Evolutionary conservation across 2,113 vertebrate genomes (phyloP).

Genomic region (Dipodomys spectabilis): DNA sequence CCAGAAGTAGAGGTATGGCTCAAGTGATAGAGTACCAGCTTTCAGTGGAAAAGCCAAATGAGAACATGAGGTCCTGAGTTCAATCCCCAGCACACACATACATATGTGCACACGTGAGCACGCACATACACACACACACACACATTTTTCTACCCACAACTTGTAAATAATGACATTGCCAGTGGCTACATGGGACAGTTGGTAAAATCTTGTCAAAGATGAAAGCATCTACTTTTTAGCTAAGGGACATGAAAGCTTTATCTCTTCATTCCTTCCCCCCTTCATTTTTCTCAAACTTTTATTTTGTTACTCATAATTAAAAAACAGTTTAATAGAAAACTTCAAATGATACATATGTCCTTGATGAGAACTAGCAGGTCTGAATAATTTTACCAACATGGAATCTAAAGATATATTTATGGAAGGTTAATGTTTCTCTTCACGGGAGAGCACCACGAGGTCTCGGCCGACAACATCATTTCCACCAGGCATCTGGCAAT

Average conservation of each 20-base stretch:
- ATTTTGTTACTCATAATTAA: constrained; percentile 78
- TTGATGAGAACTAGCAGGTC: constrained; percentile 75
- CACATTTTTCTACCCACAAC: not conserved
- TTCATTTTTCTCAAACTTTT: constrained; percentile 60
- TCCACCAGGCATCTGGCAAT: constrained; percentile 60
- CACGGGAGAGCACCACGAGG: constrained; percentile 26
- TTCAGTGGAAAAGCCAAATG: too few relatives aligned
- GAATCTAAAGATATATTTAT: constrained; percentile 75
- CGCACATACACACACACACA: too few relatives aligned
- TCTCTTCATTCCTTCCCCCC: constrained; percentile 36
- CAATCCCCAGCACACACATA: too few relatives aligned
- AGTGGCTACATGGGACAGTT: not conserved
- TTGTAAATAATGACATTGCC: constrained; percentile 65
- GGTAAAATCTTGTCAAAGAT: constrained; percentile 26
- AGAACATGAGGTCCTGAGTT: too few relatives aligned
- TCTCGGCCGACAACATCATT: constrained; percentile 48
- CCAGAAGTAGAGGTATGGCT: too few relatives aligned
- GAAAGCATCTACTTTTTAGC: constrained; percentile 57
- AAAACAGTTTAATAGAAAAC: constrained; percentile 81
- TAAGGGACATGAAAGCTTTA: constrained; percentile 32
- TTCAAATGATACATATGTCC: constrained; percentile 79
- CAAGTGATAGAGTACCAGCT: too few relatives aligned
- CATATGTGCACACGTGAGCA: too few relatives aligned
- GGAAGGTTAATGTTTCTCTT: constrained; percentile 81
- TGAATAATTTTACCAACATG: constrained; percentile 76